Evolutionary conservation across 2,888 invertebrate species (phyloP).

Genomic region (Clitarchus hookeri): DNA sequence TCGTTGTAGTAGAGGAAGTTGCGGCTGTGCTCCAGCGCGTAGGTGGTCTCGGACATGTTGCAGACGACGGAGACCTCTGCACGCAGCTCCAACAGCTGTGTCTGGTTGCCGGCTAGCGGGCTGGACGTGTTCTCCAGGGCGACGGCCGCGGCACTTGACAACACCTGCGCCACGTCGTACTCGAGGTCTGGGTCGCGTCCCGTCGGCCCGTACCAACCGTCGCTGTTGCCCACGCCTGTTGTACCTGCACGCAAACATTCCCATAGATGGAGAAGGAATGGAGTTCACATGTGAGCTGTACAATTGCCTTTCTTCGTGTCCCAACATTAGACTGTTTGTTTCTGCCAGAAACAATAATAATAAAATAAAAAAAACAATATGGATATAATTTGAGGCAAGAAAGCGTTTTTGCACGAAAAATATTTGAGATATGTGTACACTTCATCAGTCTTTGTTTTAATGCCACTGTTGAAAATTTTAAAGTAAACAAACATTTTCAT

Average conservation of each 20-base stretch:
- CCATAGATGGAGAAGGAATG: no score
- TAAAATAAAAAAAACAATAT: no score
- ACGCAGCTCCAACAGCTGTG: constrained; percentile 20
- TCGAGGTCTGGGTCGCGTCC: constrained; percentile 59
- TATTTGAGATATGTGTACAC: no score
- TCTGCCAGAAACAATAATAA: no score
- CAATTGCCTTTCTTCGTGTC: no score
- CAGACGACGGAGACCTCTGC: constrained; percentile 12
- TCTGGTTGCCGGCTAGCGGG: not conserved
- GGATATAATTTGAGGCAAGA: no score
- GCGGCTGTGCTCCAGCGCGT: not conserved
- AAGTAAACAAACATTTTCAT: no score
- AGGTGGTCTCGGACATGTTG: not conserved
- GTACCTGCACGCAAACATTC: constrained; percentile 59
- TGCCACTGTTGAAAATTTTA: no score
- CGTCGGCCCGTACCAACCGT: constrained; percentile 80
- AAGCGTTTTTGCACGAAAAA: no score
- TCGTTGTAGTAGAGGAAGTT: constrained; percentile 15
- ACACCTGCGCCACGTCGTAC: constrained; percentile 63
- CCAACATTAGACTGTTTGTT: no score
- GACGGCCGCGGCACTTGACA: constrained; percentile 59
- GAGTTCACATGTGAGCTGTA: no score
- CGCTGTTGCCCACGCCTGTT: constrained; percentile 74
- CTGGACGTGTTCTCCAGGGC: constrained; percentile 54
- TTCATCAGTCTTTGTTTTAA: no score